phyloP scores from a whole-genome alignment of 2,888 invertebrate species.

The Seladonia tumulorum region DNA sequence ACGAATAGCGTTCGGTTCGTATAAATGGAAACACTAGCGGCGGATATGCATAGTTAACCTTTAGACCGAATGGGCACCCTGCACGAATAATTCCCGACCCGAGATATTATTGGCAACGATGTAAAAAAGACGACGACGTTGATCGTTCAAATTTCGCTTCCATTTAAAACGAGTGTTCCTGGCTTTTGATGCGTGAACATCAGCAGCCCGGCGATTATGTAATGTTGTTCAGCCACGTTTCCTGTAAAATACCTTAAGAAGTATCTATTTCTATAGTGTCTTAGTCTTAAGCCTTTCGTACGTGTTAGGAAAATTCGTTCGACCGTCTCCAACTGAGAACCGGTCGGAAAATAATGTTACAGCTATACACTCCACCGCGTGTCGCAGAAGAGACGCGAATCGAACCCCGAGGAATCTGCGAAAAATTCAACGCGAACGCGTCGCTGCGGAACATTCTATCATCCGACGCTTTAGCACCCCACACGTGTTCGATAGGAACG shows the following conservation, averaged over 20 bases:
- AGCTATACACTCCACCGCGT: neutral
- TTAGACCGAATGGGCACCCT: neutral
- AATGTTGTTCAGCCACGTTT: neutral
- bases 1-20: neutral
- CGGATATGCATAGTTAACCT: neutral
- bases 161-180: neutral
- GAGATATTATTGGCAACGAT: neutral
- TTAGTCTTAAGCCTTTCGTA: neutral
- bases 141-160: neutral
- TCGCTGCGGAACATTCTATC: neutral
- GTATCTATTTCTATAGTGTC: neutral
- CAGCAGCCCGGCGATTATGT: neutral
- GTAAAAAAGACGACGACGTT: neutral
- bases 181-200: neutral
- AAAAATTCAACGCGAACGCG: neutral
- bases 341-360: neutral
- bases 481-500: neutral
- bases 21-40: neutral
- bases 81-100: neutral
- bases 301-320: neutral
- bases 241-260: slow-evolving; percentile 3
- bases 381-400: neutral
- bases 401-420: neutral
- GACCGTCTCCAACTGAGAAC: neutral
- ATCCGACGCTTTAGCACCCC: neutral